phyloP scores from a whole-genome alignment of 1,140 invertebrate species.

The Orchesella cincta region DNA sequence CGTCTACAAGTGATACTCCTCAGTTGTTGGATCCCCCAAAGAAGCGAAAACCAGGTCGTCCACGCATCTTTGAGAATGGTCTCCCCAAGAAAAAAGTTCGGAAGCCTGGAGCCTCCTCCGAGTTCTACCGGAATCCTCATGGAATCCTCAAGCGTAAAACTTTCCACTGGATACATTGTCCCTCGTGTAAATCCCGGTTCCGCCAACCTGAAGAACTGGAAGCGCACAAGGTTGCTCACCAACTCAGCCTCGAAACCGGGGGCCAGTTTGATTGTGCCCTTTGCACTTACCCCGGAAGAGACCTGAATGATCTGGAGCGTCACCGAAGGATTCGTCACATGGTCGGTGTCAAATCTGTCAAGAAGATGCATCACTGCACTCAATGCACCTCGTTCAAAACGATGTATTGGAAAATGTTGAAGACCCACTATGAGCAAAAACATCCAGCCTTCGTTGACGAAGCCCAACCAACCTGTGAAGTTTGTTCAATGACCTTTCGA shows the following conservation, averaged over 20 bases:
- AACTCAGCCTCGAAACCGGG: background rate
- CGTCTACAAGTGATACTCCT: too few relatives aligned
- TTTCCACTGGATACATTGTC: background rate
- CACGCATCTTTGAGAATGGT: background rate
- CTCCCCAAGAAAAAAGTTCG: background rate
- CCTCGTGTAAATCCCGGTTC: background rate
- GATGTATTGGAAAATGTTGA: background rate
- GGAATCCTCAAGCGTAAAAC: background rate
- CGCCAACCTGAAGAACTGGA: background rate
- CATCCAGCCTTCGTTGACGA: background rate
- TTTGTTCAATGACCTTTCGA: background rate
- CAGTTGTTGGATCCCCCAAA: too few relatives aligned
- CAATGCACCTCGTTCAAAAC: too few relatives aligned
- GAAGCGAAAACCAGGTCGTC: background rate
- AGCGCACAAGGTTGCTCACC: background rate
- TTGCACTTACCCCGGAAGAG: background rate
- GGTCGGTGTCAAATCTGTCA: background rate
- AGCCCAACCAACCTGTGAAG: background rate
- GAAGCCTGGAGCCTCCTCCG: background rate
- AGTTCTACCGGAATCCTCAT: background rate
- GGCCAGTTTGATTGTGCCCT: background rate
- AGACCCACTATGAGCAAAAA: background rate
- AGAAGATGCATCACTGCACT: background rate
- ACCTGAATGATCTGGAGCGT: background rate
- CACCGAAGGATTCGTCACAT: background rate